Percentiles rank a stretch among this genome's conserved stretches.
These are phyloP conservation scores for Phymatocera aterrima DNA, from an alignment of 2,888 invertebrate species.

Conservation along the genomic window DNA sequence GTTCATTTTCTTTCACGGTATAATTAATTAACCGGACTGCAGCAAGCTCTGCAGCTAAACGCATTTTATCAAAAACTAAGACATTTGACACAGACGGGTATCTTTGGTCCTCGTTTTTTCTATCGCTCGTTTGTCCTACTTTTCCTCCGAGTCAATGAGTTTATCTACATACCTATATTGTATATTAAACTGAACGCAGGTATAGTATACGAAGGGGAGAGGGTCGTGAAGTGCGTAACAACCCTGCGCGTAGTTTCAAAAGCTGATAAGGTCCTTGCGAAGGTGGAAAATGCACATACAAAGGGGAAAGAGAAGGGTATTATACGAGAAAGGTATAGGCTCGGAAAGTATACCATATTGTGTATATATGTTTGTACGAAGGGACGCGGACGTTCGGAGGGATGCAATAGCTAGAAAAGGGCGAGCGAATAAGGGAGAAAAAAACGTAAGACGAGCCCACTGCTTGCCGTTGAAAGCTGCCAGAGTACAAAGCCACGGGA, in stretches of 20 bases:
- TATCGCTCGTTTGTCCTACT: too few relatives aligned
- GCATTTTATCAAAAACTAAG: too few relatives aligned
- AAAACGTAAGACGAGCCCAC: constrained; percentile 42
- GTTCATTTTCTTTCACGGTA: too few relatives aligned
- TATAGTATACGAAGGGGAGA: neutral
- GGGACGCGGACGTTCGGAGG: neutral
- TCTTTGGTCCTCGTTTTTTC: neutral
- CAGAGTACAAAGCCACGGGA: constrained; percentile 57
- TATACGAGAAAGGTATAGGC: neutral
- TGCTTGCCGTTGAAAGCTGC: constrained; percentile 52
- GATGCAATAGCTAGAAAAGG: neutral
- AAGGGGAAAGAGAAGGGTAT: neutral
- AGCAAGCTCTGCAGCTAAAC: too few relatives aligned
- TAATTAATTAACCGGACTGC: too few relatives aligned
- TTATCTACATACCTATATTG: too few relatives aligned
- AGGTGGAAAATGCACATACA: neutral
- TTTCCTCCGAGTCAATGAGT: too few relatives aligned
- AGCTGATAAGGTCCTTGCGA: neutral
- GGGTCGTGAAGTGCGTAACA: neutral
- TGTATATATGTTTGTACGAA: too few relatives aligned
- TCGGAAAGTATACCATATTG: too few relatives aligned
- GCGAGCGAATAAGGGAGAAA: constrained; percentile 9
- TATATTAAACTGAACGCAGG: too few relatives aligned
- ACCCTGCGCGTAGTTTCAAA: neutral
- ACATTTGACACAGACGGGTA: too few relatives aligned